Evolutionary conservation across 1,140 invertebrate genomes (phyloP).

Genomic region (Paramacrobiotus metropolitanus): DNA sequence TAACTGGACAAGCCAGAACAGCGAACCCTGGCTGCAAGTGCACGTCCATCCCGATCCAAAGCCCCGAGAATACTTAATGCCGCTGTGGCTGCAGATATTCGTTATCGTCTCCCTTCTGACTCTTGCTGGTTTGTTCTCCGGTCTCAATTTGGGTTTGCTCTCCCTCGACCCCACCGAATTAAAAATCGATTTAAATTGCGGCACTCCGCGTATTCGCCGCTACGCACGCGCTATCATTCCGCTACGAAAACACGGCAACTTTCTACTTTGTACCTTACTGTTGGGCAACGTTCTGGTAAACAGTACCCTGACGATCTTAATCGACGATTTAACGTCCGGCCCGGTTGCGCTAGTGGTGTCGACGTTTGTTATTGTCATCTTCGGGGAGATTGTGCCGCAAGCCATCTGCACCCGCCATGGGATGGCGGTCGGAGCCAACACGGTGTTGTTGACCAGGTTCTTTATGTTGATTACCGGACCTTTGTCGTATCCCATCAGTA

Average conservation of each 20-base stretch:
- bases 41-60: conserved; percentile 11
- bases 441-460: conserved; percentile 69
- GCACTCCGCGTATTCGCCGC: conserved; percentile 21
- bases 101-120: conserved; percentile 23
- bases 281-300: conserved; percentile 94
- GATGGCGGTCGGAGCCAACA: conserved; percentile 77
- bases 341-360: conserved; percentile 46
- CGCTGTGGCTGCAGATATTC: conserved; percentile 25
- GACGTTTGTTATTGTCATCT: conserved; percentile 74
- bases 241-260: conserved; percentile 76
- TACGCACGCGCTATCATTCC: conserved; percentile 57
- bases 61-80: conserved; percentile 19
- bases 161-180: conserved; percentile 30
- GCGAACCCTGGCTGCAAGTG: conserved; percentile 16
- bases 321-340: conserved; percentile 73
- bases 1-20: conserved; percentile 22
- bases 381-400: conserved; percentile 85
- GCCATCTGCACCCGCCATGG: conserved; percentile 81
- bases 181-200: conserved; percentile 23
- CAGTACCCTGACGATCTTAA: conserved; percentile 76
- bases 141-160: conserved; percentile 32
- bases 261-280: conserved; percentile 71
- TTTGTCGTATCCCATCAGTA: conserved; percentile 74
- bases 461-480: conserved; percentile 87
- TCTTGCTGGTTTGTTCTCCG: conserved; percentile 28